phyloP scores from a whole-genome alignment of 2,113 vertebrate species.

The Chrysemys picta region DNA sequence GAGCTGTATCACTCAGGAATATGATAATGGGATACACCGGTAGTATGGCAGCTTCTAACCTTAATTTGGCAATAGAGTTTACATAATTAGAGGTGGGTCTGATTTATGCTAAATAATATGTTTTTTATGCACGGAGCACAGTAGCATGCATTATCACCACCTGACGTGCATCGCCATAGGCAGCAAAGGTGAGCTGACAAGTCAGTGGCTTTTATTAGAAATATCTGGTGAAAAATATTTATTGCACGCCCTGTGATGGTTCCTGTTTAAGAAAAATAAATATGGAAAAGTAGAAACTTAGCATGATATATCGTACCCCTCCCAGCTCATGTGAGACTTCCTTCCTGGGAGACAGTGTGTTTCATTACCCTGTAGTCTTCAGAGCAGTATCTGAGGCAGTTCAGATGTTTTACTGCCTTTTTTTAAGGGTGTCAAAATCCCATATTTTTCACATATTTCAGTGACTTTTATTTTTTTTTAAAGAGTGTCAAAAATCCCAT shows the following conservation, averaged over 20 bases:
- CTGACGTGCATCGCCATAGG: conserved; percentile 1
- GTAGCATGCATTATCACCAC: background rate
- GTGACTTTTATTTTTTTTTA: conserved; percentile 15
- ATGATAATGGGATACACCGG: conserved; percentile 26
- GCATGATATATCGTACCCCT: conserved; percentile 12
- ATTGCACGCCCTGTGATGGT: background rate
- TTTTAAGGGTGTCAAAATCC: conserved; percentile 48
- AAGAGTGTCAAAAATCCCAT: conserved; percentile 40
- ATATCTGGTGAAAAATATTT: conserved; percentile 34
- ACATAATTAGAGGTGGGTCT: conserved; percentile 56
- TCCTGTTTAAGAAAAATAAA: conserved; percentile 25
- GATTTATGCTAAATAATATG: conserved; percentile 56
- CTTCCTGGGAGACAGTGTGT: conserved; percentile 31
- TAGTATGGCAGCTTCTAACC: conserved; percentile 67
- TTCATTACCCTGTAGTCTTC: conserved; percentile 22
- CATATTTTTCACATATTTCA: conserved; percentile 43
- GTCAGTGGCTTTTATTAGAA: conserved; percentile 27
- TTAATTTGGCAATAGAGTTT: conserved; percentile 68
- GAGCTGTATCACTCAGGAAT: conserved; percentile 71
- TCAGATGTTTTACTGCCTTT: conserved; percentile 26
- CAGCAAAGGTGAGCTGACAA: conserved; percentile 25
- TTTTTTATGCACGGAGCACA: background rate
- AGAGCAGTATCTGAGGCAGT: conserved; percentile 6
- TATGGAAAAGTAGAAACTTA: conserved; percentile 1
- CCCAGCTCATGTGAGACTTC: background rate